Percentiles rank a stretch among this genome's conserved stretches.
Conservation (phyloP, 2,113 vertebrate species). For the Aldabrachelys gigantea region DNA sequence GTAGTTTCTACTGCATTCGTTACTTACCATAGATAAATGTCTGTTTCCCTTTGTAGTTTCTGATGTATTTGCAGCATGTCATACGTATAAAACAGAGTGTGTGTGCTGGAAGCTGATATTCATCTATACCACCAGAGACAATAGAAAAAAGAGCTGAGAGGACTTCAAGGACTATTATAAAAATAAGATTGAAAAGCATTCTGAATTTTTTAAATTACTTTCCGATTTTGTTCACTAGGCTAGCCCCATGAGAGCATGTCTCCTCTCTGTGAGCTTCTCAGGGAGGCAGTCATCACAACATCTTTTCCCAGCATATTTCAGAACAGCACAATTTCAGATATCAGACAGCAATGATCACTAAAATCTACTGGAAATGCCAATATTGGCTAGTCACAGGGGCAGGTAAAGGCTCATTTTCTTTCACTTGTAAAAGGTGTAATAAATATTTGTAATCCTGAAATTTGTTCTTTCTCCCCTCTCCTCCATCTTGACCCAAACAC, state of each 20-base stretch:
- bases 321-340: neutral
- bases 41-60: neutral
- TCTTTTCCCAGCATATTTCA: neutral
- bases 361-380: neutral
- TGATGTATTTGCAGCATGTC: neutral
- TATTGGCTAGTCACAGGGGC: neutral
- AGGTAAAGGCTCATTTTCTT: neutral
- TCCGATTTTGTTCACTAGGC: neutral
- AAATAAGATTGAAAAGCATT: neutral
- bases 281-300: too few species aligned
- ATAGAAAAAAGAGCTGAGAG: neutral
- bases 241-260: neutral
- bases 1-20: rapidly evolving
- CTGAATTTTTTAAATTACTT: neutral
- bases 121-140: neutral
- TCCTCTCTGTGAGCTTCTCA: neutral
- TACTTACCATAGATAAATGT: neutral
- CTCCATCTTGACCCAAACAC: neutral
- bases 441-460: neutral
- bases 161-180: neutral
- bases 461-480: neutral
- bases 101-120: neutral
- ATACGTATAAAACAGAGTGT: neutral
- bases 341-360: neutral
- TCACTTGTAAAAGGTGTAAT: neutral